Evolutionary conservation across 2,113 vertebrate species (phyloP).

Genomic region (Syngnathus scovelli): DNA sequence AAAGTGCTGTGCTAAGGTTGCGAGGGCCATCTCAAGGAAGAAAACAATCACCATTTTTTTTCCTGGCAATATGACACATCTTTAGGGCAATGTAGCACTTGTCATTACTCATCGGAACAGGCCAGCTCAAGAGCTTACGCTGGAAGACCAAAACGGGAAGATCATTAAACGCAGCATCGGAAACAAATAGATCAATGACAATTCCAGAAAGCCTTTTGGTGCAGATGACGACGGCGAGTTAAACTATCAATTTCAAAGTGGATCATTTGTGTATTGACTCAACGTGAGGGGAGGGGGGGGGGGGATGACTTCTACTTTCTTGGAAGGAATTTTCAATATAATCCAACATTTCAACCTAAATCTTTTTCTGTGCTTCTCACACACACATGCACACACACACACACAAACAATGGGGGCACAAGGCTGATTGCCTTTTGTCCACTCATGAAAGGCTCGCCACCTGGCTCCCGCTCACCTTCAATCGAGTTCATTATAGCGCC

Average conservation of each 20-base stretch:
- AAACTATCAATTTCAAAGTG: conserved; percentile 51
- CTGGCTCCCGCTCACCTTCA: conserved; percentile 59
- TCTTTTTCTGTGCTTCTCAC: no score
- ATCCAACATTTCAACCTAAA: conserved; percentile 41
- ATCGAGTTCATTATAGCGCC: conserved; percentile 51
- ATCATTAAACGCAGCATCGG: conserved; percentile 41
- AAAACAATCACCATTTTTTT: conserved; percentile 55
- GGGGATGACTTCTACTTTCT: conserved; percentile 37
- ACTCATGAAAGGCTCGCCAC: conserved; percentile 52
- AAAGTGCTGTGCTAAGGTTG: conserved; percentile 35
- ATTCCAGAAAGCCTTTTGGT: conserved; percentile 34
- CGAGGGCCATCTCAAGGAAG: conserved; percentile 32
- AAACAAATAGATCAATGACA: conserved; percentile 34
- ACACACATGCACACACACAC: neutral
- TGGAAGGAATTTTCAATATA: conserved; percentile 51
- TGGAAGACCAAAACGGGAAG: conserved; percentile 46
- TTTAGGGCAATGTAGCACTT: conserved; percentile 22
- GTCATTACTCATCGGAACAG: conserved; percentile 48
- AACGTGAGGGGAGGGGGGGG: conserved; percentile 32
- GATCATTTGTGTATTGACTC: conserved; percentile 53
- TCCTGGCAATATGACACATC: conserved; percentile 15
- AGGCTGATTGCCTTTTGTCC: conserved; percentile 60
- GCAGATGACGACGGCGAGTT: conserved; percentile 32
- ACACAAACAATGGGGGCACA: conserved; percentile 35
- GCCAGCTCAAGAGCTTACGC: conserved; percentile 32